phyloP scores from a whole-genome alignment of 2,797 vertebrate genomes.

The Psittacula derbiana region DNA sequence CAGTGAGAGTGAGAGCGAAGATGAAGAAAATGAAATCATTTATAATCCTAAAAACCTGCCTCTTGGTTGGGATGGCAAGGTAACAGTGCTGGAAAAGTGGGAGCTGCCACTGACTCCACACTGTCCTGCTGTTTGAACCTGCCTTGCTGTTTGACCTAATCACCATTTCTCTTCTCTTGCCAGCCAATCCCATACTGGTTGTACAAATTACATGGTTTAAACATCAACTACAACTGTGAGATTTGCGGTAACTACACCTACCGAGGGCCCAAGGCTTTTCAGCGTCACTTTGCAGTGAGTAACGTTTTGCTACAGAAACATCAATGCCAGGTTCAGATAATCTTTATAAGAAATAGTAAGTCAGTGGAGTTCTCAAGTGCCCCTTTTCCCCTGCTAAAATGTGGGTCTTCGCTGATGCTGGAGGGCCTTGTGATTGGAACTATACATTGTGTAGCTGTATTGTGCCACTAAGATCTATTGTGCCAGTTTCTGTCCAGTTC shows the following conservation, averaged over 20 bases:
- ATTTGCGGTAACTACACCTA: slow-evolving; percentile 99
- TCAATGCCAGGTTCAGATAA: background rate
- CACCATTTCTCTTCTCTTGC: background rate
- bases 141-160: background rate
- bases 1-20: slow-evolving; percentile 96
- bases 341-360: accelerated
- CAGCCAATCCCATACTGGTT: slow-evolving; percentile 97
- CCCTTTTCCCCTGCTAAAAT: background rate
- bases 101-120: accelerated
- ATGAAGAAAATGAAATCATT: slow-evolving; percentile 98
- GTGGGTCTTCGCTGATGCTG: background rate
- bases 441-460: background rate
- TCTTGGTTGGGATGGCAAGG: slow-evolving; percentile 97
- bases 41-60: slow-evolving; percentile 99
- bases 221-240: slow-evolving; percentile 99
- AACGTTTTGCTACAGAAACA: background rate
- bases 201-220: slow-evolving; percentile 94
- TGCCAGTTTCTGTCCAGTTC: background rate
- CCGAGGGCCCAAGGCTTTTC: slow-evolving; percentile 96
- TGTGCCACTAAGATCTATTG: accelerated
- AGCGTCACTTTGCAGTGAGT: slow-evolving; percentile 94
- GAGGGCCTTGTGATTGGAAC: accelerated
- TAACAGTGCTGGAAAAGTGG: slow-evolving; percentile 20
- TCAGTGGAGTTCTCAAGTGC: background rate
- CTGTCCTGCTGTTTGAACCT: background rate